These are phyloP conservation scores for Trichacis sp. DNA, from an alignment of 2,888 invertebrate species.

Conservation along the genomic window DNA sequence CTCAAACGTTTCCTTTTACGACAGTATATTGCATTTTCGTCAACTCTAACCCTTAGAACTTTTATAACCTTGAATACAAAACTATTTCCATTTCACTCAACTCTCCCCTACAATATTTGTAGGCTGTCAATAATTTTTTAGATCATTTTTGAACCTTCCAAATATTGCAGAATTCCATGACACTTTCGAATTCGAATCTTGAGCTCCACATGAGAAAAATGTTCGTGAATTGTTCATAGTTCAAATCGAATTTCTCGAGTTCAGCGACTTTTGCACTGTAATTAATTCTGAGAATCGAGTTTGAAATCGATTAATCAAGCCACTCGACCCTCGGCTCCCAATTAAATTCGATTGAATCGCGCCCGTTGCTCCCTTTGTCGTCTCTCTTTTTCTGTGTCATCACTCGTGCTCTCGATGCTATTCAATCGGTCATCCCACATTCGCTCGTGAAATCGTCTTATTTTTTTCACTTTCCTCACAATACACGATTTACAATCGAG, in stretches of 20 bases:
- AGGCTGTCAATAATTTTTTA: too few relatives aligned
- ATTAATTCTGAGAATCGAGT: conserved; percentile 25
- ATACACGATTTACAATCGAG: background rate
- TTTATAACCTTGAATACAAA: too few relatives aligned
- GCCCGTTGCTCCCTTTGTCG: conserved; percentile 12
- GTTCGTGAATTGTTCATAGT: conserved; percentile 2
- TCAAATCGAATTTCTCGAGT: conserved; percentile 14
- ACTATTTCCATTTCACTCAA: too few relatives aligned
- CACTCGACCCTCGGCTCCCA: conserved; percentile 17
- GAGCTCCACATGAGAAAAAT: too few relatives aligned
- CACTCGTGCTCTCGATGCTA: conserved; percentile 1
- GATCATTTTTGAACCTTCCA: too few relatives aligned
- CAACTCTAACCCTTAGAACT: too few relatives aligned
- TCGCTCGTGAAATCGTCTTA: background rate
- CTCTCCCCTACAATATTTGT: too few relatives aligned
- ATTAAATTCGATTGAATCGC: conserved; percentile 28
- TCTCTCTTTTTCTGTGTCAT: conserved; percentile 9
- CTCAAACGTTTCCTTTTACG: too few relatives aligned
- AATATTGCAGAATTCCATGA: too few relatives aligned
- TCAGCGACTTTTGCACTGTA: conserved; percentile 11
- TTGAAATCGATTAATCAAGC: conserved; percentile 31
- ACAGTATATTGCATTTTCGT: too few relatives aligned
- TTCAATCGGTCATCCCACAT: conserved; percentile 9
- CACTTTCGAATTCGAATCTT: too few relatives aligned
- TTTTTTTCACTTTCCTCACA: background rate